These are phyloP conservation scores for Lordiphosa fenestrarum DNA, from an alignment of 2,888 invertebrate genomes.

Conservation along the genomic window DNA sequence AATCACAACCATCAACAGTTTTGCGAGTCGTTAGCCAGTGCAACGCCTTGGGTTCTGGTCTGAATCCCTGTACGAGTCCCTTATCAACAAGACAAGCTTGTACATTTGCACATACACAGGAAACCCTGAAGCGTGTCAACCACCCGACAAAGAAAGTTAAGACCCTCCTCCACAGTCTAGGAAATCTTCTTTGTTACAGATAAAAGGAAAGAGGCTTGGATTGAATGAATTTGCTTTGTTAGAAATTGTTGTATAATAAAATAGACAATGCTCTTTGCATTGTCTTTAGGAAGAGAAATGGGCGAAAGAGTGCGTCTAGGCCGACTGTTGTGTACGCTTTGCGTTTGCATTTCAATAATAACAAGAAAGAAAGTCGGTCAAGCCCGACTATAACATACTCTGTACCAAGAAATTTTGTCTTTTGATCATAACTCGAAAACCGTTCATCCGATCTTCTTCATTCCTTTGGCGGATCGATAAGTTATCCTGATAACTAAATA, in stretches of 20 bases:
- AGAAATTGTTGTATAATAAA: too few species aligned
- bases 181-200: slow-evolving; percentile 3
- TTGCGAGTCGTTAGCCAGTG: slow-evolving; percentile 45
- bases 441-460: too few species aligned
- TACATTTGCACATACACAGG: slow-evolving; percentile 13
- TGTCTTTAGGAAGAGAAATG: background rate
- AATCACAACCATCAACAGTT: slow-evolving; percentile 48
- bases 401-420: too few species aligned
- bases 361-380: too few species aligned
- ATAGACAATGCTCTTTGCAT: too few species aligned
- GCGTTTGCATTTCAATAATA: too few species aligned
- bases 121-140: slow-evolving; percentile 5
- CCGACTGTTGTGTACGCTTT: too few species aligned
- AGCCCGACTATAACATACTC: too few species aligned
- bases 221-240: too few species aligned
- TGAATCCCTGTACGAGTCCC: slow-evolving; percentile 21
- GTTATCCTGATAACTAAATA: too few species aligned
- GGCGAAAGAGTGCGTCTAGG: background rate
- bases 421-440: too few species aligned
- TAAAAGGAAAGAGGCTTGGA: background rate
- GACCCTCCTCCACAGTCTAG: background rate
- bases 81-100: slow-evolving; percentile 34
- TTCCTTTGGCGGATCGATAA: too few species aligned
- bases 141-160: slow-evolving; percentile 6
- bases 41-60: slow-evolving; percentile 6